These are phyloP conservation scores for Pseudomyrmex cubaensis DNA, from an alignment of 1,140 invertebrate genomes.

Conservation along the genomic window DNA sequence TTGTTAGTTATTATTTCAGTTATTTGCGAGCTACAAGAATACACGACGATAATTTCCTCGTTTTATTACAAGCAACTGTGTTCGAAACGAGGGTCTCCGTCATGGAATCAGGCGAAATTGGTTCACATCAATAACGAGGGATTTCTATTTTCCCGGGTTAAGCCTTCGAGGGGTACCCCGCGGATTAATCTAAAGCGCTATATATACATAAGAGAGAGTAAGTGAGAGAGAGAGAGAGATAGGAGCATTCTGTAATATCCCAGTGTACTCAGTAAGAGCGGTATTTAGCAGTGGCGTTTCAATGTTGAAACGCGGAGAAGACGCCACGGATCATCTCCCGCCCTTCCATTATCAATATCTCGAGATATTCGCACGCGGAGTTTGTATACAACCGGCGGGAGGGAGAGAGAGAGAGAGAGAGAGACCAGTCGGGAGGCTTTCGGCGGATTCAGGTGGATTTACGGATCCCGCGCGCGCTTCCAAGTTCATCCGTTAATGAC, in stretches of 20 bases:
- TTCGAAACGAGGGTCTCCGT: no score
- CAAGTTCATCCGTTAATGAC: conserved; percentile 60
- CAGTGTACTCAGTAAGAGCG: conserved; percentile 1
- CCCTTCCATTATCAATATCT: conserved; percentile 50
- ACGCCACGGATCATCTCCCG: conserved; percentile 33
- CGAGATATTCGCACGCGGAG: conserved; percentile 36
- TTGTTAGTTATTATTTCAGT: no score
- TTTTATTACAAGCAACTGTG: background rate
- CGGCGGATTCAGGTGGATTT: conserved; percentile 37
- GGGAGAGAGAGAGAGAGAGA: no score
- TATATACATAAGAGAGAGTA: background rate
- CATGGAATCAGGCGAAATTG: background rate
- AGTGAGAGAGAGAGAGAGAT: background rate
- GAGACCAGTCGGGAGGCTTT: background rate
- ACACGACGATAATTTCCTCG: background rate
- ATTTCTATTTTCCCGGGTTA: conserved; percentile 17
- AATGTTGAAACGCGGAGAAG: conserved; percentile 32
- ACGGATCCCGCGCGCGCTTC: conserved; percentile 9
- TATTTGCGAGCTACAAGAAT: no score
- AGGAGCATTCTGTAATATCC: conserved; percentile 38
- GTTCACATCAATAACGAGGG: background rate
- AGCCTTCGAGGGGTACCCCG: background rate
- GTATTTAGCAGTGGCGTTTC: conserved; percentile 42
- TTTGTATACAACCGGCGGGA: no score
- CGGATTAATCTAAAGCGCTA: conserved; percentile 13